Conservation (phyloP, 2,797 vertebrate genomes). For the Coracias cyanogaster region DNA sequence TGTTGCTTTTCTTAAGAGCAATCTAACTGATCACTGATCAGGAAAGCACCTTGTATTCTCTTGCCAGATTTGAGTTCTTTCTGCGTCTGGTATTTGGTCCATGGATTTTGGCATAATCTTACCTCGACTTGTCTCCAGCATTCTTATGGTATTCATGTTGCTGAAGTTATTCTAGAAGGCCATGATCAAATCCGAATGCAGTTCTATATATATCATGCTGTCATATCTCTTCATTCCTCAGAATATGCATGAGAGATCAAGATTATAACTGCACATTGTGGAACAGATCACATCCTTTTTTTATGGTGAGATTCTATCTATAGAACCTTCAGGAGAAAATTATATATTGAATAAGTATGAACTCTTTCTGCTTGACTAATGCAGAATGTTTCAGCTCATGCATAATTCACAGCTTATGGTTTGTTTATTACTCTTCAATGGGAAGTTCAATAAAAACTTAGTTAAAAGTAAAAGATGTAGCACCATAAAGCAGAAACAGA, state of each 20-base stretch:
- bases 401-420: background rate
- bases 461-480: constrained; percentile 41
- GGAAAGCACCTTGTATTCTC: background rate
- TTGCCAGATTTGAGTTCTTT: background rate
- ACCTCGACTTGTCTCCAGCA: background rate
- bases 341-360: background rate
- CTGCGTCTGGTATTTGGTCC: background rate
- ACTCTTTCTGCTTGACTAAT: background rate
- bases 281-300: background rate
- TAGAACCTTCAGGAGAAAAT: background rate
- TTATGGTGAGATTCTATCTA: background rate
- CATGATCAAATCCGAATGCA: background rate
- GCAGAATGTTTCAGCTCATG: background rate
- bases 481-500: constrained; percentile 34
- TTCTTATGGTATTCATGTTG: background rate
- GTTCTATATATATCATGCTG: fast-evolving
- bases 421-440: constrained; percentile 10
- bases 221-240: background rate
- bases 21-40: background rate
- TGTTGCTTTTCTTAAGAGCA: background rate
- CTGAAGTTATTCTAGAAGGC: background rate
- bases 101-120: background rate
- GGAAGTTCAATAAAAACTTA: constrained; percentile 56
- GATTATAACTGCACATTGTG: background rate
- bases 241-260: background rate